These are phyloP conservation scores for Gonatopus flavifemur DNA, from an alignment of 1,140 invertebrate species.

Conservation along the genomic window DNA sequence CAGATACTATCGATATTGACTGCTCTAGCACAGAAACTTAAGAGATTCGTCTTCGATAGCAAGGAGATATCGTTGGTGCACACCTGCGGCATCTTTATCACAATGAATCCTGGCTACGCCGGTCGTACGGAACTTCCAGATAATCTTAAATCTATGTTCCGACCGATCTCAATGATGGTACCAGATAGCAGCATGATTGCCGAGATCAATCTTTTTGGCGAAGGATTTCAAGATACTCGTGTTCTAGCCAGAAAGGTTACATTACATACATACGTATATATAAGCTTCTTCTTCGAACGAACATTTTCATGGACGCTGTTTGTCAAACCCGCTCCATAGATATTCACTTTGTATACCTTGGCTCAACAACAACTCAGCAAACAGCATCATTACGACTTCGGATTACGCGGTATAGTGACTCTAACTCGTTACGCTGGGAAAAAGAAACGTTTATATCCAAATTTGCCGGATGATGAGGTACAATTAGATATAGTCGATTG, in stretches of 20 bases:
- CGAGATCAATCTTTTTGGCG: conserved; percentile 85
- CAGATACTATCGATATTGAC: conserved; percentile 75
- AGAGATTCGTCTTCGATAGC: conserved; percentile 79
- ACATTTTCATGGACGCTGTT: conserved; percentile 3
- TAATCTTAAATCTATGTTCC: conserved; percentile 90
- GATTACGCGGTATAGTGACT: conserved; percentile 80
- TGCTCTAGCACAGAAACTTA: conserved; percentile 68
- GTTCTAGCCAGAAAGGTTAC: conserved; percentile 75
- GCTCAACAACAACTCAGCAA: conserved; percentile 75
- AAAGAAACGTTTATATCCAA: conserved; percentile 71
- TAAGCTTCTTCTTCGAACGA: background rate
- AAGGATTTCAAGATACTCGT: conserved; percentile 80
- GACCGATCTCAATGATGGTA: conserved; percentile 94
- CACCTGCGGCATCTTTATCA: conserved; percentile 86
- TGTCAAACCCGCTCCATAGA: conserved; percentile 44
- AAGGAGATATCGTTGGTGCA: conserved; percentile 70
- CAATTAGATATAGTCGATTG: background rate
- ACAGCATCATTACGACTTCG: conserved; percentile 87
- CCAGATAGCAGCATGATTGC: conserved; percentile 88
- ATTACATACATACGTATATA: background rate
- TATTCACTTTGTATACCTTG: conserved; percentile 72
- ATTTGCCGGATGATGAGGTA: conserved; percentile 77
- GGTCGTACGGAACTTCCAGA: conserved; percentile 87
- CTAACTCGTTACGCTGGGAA: conserved; percentile 80
- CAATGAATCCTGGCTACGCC: conserved; percentile 91